Evolutionary conservation across 2,797 vertebrate genomes (phyloP), one percentile per base, ranked within the genome.

Genomic region (Anas bahamensis): DNA sequence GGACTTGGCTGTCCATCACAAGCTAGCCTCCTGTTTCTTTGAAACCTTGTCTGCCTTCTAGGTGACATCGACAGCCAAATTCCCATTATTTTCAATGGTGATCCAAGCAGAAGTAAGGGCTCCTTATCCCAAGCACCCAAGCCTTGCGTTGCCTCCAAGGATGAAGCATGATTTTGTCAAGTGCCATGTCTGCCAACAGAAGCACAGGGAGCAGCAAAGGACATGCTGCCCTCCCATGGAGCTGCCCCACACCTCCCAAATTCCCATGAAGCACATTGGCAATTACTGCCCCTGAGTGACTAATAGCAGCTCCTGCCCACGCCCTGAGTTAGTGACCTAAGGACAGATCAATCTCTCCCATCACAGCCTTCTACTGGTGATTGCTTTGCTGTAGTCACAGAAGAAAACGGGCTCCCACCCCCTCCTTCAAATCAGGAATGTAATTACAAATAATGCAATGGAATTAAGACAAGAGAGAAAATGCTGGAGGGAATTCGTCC

Each of bases 401-500:
- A 86, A 65, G 13, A 21, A 93, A 87, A 57, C 2, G 26, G 19
- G 17, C 18, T 85, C 79, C 6, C 19, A 44, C 33, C 8, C 9
- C 7, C 5, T 10, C 46, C 29, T 69, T 73, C 5, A 35, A 31
- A 82, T 82, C 35, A 76, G 57, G 33, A 86, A 33, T 74, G 65
- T 82, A 88, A 84, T 88, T 92, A 77, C 57, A 84, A 91, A 41
- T 55, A 86, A 37, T 26, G 26, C 56, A 82, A 37, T 15, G 37
- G 66, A 94, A 91, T 87, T 88, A 91, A 59, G 33, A 74, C 17
- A n/a, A 50, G 57, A 59, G 29, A 89, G 46, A 78, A 91, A 79
- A 86, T 28, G 35, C 86, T 90, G 37, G 35, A 41, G 31, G 55
- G 56, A 86, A 71, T 86, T 89, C 1, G 0, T 86, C 35, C 57